These are phyloP conservation scores for Urocolius indicus DNA, from an alignment of 2,113 vertebrate species.

Conservation along the genomic window DNA sequence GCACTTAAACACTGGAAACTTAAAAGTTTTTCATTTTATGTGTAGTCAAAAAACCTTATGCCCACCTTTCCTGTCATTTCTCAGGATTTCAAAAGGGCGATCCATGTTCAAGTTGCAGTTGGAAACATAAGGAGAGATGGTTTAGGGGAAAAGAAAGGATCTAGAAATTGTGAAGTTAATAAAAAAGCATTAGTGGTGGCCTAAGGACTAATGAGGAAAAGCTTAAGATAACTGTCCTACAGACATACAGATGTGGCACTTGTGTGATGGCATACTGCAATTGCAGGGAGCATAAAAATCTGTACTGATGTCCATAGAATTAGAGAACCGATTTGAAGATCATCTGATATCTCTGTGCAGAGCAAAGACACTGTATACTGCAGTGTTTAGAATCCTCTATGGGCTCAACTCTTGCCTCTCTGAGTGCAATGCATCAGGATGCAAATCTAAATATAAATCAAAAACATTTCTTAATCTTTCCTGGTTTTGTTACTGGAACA, in stretches of 20 bases:
- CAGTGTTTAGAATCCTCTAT: not conserved
- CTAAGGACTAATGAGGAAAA: not conserved
- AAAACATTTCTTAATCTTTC: not conserved
- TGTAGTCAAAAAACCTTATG: not conserved
- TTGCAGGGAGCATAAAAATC: not conserved
- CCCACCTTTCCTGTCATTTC: not conserved
- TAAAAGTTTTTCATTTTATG: not conserved
- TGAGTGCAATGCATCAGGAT: not conserved
- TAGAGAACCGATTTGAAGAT: not conserved
- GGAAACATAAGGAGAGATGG: not conserved
- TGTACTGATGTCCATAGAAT: not conserved
- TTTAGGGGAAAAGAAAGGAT: not conserved
- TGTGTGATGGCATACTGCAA: not conserved
- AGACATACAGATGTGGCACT: not conserved
- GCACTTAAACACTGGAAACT: not conserved
- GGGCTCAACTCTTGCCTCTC: not conserved
- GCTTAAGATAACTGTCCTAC: not conserved
- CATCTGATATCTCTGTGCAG: not conserved
- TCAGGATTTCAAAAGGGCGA: not conserved
- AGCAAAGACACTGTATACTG: not conserved
- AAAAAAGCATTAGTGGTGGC: not conserved
- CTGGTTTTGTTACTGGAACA: constrained; percentile 36
- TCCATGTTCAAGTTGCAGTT: not conserved
- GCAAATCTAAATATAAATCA: not conserved
- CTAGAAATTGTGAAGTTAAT: not conserved